Evolutionary conservation across 2,797 vertebrate genomes (phyloP).

Genomic region (Synaphobranchus kaupii): DNA sequence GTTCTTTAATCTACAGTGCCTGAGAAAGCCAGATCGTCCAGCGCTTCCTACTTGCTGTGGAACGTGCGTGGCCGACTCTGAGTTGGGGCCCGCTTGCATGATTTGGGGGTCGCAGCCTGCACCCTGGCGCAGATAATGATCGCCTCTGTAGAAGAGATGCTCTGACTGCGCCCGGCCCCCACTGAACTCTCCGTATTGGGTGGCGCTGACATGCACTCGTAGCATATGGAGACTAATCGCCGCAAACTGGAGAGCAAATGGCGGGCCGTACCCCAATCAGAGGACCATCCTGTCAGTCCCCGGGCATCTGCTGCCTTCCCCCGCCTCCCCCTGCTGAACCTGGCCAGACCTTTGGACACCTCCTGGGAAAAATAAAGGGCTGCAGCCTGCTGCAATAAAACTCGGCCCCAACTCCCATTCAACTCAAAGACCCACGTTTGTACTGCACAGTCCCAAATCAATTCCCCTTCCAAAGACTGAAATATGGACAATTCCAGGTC

Average conservation of each 20-base stretch:
- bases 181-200: conserved; percentile 57
- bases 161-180: background rate
- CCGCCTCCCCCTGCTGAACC: conserved; percentile 43
- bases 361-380: background rate
- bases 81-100: too few relatives aligned
- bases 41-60: too few relatives aligned
- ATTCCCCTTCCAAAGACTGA: too few relatives aligned
- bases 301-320: conserved; percentile 39
- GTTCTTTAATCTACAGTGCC: background rate
- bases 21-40: too few relatives aligned
- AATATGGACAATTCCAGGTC: background rate
- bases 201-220: conserved; percentile 50
- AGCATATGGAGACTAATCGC: conserved; percentile 68
- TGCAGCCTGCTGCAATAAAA: background rate
- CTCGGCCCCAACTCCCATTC: background rate
- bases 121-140: background rate
- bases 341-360: conserved; percentile 52
- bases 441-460: background rate
- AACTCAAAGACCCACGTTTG: background rate
- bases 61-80: too few relatives aligned
- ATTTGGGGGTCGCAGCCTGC: background rate
- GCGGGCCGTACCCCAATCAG: conserved; percentile 58
- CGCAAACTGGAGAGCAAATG: conserved; percentile 66
- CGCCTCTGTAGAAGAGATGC: background rate
- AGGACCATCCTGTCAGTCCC: conserved; percentile 56